Base-by-base conservation (phyloP, 2,113 vertebrate species). In the Xyliphius kryptos region DNA sequence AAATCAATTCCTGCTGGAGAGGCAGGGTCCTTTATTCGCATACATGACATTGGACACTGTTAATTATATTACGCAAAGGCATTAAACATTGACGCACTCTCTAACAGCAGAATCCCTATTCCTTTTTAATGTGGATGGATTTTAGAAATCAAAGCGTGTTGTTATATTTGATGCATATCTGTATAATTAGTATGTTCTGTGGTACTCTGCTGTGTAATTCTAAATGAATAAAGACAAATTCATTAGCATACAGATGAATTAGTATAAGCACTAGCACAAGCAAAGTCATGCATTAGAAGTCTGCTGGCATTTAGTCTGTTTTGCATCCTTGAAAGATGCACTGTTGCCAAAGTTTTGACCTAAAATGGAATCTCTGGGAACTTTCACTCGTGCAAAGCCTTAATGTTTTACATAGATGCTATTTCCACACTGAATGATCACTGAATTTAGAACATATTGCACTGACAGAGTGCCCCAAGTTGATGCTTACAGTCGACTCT, bases 1-100 rank as follows among this genome's bases (percentile, higher is more conserved):
- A 80, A 87, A 86, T 85, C 78, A 77, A 82, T 88, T 68, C 69
- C 66, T 70, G 79, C 77, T 77, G 76, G 74, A 82, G 82, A 81
- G 77, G 13, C 22, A 63, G 51, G 19, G 43, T 40, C 20, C 56
- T 22, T 56, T 26, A 7, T 50, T 19, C 36, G 54, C 36, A 49
- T 57, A 65, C 46, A 52, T 61, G 37, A 19, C 22, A 64, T 59
- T 11, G 43, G 41, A 73, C 21, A 41, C 38, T 66, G 56, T 61
- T 60, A 53, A 66, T 19, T 50, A 15, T 47, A 57, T 66, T 47
- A 68, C 50, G 21, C 43, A 11, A 51, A 22, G 17, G 32, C 61
- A 56, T 62, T 36, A 58, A 66, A 47, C 61, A 49, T 53, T 53
- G 1, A 59, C 55, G 36, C 43, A 66, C 21, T 5, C 8, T 47